Conservation (phyloP, 2,797 vertebrate species). For the Echeneis naucrates region DNA sequence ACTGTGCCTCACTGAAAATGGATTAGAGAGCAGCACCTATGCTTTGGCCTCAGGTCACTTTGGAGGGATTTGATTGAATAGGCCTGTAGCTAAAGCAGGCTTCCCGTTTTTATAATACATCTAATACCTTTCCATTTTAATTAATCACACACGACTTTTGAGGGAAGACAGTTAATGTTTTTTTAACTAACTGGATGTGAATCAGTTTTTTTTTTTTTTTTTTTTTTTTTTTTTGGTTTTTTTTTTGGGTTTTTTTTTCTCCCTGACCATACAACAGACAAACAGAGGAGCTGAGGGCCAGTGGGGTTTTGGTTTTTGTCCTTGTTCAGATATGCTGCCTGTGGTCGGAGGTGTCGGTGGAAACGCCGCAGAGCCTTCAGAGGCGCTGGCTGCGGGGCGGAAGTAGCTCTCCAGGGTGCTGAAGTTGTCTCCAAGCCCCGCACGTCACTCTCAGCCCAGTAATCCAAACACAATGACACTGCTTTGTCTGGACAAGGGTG, state of each 20-base stretch:
- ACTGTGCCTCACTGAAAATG: constrained; percentile 80
- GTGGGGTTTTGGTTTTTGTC: neutral
- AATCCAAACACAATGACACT: constrained; percentile 55
- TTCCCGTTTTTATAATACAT: constrained; percentile 38
- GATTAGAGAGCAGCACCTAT: constrained; percentile 83
- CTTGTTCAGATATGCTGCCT: constrained; percentile 35
- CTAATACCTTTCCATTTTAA: neutral
- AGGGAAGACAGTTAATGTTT: neutral
- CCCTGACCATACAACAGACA: neutral
- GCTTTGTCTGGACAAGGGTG: constrained; percentile 26
- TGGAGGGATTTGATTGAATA: constrained; percentile 80
- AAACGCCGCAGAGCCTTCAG: constrained; percentile 56
- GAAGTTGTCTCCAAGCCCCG: constrained; percentile 78
- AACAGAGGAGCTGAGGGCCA: neutral
- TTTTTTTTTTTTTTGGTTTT: constrained; percentile 17
- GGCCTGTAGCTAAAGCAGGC: constrained; percentile 62
- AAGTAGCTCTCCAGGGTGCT: constrained; percentile 88
- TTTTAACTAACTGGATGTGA: neutral
- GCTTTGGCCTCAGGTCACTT: constrained; percentile 82
- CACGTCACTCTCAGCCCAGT: constrained; percentile 58
- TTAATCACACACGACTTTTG: neutral
- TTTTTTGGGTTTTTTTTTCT: neutral
- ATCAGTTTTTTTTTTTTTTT: neutral
- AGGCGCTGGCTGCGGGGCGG: constrained; percentile 72
- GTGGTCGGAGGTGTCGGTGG: constrained; percentile 56